A percentile compares a stretch with the other conserved stretches of the same genome.
phyloP scores from a whole-genome alignment of 2,113 vertebrate genomes.

The Mesocricetus auratus region DNA sequence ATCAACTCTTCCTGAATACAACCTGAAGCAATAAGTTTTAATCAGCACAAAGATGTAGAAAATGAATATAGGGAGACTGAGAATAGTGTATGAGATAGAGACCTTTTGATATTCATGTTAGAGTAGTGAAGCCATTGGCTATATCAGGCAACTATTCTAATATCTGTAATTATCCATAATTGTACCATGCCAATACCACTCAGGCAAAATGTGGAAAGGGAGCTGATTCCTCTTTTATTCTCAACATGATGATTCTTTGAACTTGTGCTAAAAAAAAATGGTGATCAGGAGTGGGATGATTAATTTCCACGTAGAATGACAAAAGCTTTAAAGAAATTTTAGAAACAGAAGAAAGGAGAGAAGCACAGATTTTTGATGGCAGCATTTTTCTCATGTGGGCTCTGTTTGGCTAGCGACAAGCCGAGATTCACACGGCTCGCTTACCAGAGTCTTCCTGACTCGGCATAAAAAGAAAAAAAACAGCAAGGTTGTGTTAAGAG shows the following conservation, averaged over 20 bases:
- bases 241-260: neutral
- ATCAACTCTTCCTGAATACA: neutral
- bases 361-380: no score
- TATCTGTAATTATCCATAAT: slow-evolving; percentile 18
- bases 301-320: no score
- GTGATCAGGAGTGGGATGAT: no score
- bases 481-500: no score
- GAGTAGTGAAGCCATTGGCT: neutral
- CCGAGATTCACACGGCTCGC: no score
- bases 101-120: neutral
- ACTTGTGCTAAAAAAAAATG: neutral
- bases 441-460: no score
- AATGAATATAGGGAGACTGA: neutral
- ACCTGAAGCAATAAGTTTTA: slow-evolving; percentile 25
- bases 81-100: neutral
- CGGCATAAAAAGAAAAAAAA: no score
- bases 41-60: neutral
- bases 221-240: neutral
- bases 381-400: no score
- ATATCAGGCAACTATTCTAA: neutral
- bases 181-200: neutral
- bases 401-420: no score
- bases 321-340: no score
- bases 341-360: no score
- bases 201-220: neutral